Evolutionary conservation across 2,113 vertebrate genomes (phyloP).

Genomic region (Tychaedon coryphoeus): DNA sequence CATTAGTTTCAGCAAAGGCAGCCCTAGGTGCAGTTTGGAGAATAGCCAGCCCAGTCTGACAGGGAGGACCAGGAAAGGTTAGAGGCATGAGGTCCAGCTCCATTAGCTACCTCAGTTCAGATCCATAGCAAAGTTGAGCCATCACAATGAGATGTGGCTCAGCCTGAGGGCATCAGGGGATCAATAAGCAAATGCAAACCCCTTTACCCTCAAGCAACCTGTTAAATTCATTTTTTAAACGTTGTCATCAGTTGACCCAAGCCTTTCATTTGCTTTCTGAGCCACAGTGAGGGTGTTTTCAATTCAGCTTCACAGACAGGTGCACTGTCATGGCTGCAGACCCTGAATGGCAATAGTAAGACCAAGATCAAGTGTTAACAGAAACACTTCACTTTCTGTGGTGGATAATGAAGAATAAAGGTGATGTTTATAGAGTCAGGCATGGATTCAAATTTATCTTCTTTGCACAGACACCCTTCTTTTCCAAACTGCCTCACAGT

Average conservation of each 20-base stretch:
- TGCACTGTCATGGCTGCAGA: neutral
- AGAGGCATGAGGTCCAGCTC: neutral
- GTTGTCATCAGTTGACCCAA: neutral
- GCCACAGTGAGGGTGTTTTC: neutral
- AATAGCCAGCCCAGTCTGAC: neutral
- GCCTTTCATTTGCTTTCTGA: neutral
- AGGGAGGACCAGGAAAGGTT: neutral
- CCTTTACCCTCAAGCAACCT: neutral
- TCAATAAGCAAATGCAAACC: neutral
- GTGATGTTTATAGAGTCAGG: neutral
- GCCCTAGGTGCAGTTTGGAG: neutral
- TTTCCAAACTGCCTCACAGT: neutral
- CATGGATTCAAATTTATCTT: neutral
- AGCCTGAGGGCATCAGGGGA: neutral
- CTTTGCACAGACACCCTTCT: neutral
- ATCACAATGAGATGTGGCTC: neutral
- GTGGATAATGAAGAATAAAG: conserved; percentile 1
- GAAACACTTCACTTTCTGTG: neutral
- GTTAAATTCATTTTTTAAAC: neutral
- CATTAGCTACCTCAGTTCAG: neutral
- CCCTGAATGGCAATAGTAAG: neutral
- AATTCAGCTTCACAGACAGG: neutral
- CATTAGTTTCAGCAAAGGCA: neutral
- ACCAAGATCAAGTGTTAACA: neutral
- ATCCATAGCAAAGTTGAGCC: neutral